Evolutionary conservation across 92 coral and sea anemone genomes (phyloP).

Genomic region (Palythoa caribaeorum): DNA sequence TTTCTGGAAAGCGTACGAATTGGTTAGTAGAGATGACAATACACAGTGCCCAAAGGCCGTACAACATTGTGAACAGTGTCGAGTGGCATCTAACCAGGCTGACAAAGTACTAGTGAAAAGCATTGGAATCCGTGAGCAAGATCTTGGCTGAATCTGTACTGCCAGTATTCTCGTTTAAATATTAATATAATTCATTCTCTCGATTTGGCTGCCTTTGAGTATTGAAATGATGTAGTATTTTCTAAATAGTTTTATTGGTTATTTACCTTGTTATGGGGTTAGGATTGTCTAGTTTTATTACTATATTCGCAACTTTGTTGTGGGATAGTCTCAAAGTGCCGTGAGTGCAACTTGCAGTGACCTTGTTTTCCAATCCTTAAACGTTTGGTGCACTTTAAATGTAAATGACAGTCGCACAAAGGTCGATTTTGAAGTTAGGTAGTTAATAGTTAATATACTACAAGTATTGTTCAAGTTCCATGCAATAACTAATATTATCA

Average conservation of each 20-base stretch:
- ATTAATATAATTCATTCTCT: no score
- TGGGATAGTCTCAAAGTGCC: conserved; percentile 14
- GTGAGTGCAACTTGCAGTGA: neutral
- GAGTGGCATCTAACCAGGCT: conserved; percentile 57
- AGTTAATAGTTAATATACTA: neutral
- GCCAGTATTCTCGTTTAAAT: no score
- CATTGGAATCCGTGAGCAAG: conserved; percentile 24
- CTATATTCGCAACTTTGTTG: neutral
- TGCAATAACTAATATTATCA: neutral
- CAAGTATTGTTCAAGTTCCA: neutral
- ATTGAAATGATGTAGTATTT: conserved; percentile 9
- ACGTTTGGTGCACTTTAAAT: neutral
- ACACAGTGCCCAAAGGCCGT: conserved; percentile 69
- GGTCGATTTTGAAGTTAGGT: conserved; percentile 3
- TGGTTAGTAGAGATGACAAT: conserved; percentile 64
- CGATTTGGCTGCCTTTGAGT: neutral
- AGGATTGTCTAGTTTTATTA: neutral
- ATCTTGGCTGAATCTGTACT: no score
- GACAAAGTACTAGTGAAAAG: conserved; percentile 60
- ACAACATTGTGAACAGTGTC: conserved; percentile 69
- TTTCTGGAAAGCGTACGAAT: conserved; percentile 64
- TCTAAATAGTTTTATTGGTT: neutral
- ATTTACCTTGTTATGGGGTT: neutral
- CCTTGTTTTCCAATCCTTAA: neutral
- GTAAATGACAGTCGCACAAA: neutral